These are phyloP conservation scores for Drosophila miranda DNA, from an alignment of 1,140 invertebrate genomes.

Conservation along the genomic window DNA sequence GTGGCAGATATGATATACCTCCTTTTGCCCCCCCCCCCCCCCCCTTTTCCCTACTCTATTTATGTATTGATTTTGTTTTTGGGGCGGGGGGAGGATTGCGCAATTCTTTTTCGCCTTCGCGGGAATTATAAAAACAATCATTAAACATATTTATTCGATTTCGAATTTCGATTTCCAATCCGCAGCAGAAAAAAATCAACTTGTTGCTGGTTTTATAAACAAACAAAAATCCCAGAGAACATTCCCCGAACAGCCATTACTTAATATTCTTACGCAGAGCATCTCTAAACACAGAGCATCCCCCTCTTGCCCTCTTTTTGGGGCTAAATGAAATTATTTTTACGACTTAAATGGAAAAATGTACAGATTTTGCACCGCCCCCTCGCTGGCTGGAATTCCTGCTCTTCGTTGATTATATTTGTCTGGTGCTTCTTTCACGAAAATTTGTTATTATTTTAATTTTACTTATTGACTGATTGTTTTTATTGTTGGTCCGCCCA, in stretches of 20 bases:
- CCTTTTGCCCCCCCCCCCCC: no score
- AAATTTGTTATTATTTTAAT: constrained; percentile 79
- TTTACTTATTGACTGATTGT: constrained; percentile 67
- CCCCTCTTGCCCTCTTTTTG: neutral
- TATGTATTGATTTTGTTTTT: constrained; percentile 62
- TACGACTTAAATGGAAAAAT: constrained; percentile 72
- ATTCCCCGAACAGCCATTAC: constrained; percentile 53
- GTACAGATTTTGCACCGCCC: constrained; percentile 40
- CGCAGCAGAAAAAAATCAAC: constrained; percentile 49
- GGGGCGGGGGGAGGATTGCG: constrained; percentile 62
- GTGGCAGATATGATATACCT: constrained; percentile 23
- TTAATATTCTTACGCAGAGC: constrained; percentile 45
- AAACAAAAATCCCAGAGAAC: constrained; percentile 38
- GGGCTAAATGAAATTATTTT: constrained; percentile 57
- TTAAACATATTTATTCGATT: constrained; percentile 62
- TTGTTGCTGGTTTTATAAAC: constrained; percentile 70
- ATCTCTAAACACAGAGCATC: constrained; percentile 23
- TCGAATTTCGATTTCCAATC: neutral
- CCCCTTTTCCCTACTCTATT: no score
- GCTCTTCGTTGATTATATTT: constrained; percentile 49
- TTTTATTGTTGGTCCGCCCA: constrained; percentile 27
- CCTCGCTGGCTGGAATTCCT: neutral
- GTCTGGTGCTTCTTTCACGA: constrained; percentile 28
- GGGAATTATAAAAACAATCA: constrained; percentile 74
- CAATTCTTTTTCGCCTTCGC: constrained; percentile 50